A percentile compares a stretch with the other conserved stretches of the same genome.
These are phyloP conservation scores for Pholis gunnellus DNA, from an alignment of 2,113 vertebrate species.

Conservation along the genomic window DNA sequence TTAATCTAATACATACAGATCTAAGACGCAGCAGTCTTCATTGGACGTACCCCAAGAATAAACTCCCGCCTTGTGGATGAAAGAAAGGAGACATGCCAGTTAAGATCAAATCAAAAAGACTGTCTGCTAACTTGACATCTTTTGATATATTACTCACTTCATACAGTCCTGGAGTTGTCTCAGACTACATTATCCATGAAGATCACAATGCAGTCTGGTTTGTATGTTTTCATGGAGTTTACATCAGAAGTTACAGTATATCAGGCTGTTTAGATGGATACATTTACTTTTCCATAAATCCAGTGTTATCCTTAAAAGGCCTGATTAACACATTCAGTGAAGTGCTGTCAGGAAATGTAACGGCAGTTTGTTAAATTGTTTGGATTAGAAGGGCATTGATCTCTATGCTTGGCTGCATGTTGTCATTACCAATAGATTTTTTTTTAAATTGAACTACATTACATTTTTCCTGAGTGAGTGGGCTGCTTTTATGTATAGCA, in stretches of 20 bases:
- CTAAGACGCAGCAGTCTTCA: not conserved
- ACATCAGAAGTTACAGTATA: not conserved
- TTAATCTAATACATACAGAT: not conserved
- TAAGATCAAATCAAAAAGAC: too few relatives aligned
- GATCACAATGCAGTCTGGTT: too few relatives aligned
- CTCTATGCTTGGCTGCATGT: not conserved
- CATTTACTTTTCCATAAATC: not conserved
- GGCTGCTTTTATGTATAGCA: conserved; percentile 17
- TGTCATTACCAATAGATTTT: conserved; percentile 24
- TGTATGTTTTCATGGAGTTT: not conserved
- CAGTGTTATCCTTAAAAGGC: not conserved
- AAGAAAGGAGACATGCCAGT: too few relatives aligned
- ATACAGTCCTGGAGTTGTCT: not conserved
- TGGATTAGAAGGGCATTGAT: not conserved
- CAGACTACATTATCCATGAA: not conserved
- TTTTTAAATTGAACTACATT: not conserved
- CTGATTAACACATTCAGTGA: not conserved
- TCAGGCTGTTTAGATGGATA: not conserved
- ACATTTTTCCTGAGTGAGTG: not conserved
- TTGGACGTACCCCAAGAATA: not conserved
- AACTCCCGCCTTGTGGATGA: too few relatives aligned
- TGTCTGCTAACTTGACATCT: too few relatives aligned
- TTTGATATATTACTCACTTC: too few relatives aligned
- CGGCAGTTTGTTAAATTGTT: conserved; percentile 29
- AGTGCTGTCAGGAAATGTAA: conserved; percentile 5